Conservation (phyloP, 2,113 vertebrate species). For the Nothocercus julius region DNA sequence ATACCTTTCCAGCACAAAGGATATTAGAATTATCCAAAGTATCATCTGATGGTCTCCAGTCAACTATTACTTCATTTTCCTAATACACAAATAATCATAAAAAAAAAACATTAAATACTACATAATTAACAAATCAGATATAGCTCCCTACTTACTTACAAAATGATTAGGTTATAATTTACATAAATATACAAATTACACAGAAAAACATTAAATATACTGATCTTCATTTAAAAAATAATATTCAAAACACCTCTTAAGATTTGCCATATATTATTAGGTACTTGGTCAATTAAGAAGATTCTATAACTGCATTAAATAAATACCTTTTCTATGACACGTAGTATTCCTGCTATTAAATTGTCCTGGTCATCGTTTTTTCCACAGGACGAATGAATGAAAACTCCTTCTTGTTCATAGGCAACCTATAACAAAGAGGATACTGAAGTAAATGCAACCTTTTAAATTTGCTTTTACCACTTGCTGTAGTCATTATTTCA, state of each 20-base stretch:
- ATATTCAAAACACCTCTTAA: not conserved
- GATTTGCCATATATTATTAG: not conserved
- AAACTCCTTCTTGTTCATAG: conserved; percentile 93
- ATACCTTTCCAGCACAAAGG: conserved; percentile 94
- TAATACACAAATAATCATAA: conserved; percentile 61
- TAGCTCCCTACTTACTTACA: not conserved
- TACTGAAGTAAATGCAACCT: not conserved
- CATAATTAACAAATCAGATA: not conserved
- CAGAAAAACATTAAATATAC: not conserved
- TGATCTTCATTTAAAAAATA: not conserved
- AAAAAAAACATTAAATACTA: not conserved
- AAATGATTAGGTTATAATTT: not conserved
- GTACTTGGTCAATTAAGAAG: not conserved
- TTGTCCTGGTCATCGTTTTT: conserved; percentile 87
- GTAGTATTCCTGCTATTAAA: conserved; percentile 86
- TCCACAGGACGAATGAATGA: conserved; percentile 87
- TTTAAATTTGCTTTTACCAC: not conserved
- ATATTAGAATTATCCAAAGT: conserved; percentile 91
- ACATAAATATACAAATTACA: not conserved
- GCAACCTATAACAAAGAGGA: conserved; percentile 79
- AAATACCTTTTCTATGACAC: conserved; percentile 91
- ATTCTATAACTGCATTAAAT: not conserved
- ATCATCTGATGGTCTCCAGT: conserved; percentile 92
- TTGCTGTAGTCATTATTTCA: not conserved
- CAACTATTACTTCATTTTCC: conserved; percentile 91